A percentile compares a stretch with the other conserved stretches of the same genome.
Evolutionary conservation across 2,113 vertebrate species (phyloP).

Genomic region (Gyps fulvus): DNA sequence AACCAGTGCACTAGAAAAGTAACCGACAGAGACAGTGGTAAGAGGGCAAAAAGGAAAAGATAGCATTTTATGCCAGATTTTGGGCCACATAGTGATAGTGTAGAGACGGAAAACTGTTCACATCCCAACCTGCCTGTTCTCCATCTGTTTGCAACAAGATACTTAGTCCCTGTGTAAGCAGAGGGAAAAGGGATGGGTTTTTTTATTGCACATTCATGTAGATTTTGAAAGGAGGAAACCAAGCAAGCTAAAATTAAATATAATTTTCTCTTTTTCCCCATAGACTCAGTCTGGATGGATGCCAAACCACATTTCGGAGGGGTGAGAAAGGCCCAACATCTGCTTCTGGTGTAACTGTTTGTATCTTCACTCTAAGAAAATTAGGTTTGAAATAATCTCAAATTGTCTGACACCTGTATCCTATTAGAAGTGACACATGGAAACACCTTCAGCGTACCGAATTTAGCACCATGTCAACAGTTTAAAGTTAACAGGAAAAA

Average conservation of each 20-base stretch:
- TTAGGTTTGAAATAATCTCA: slow-evolving; percentile 68
- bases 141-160: slow-evolving; percentile 32
- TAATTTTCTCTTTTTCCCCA: slow-evolving; percentile 52
- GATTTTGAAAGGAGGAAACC: slow-evolving; percentile 48
- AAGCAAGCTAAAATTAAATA: slow-evolving; percentile 50
- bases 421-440: slow-evolving; percentile 69
- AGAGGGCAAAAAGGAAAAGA: neutral
- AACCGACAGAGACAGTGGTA: neutral
- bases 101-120: neutral
- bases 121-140: neutral
- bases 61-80: neutral
- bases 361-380: slow-evolving; percentile 62
- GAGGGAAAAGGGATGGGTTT: neutral
- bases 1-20: neutral
- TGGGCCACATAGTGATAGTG: neutral
- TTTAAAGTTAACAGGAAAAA: slow-evolving; percentile 40
- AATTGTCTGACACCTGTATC: slow-evolving; percentile 62
- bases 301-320: slow-evolving; percentile 55
- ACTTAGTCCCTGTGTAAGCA: neutral
- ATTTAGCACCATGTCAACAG: slow-evolving; percentile 65
- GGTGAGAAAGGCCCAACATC: slow-evolving; percentile 58
- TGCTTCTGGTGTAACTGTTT: slow-evolving; percentile 63
- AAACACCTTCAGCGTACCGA: slow-evolving; percentile 55
- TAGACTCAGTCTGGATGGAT: slow-evolving; percentile 11
- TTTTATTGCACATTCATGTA: neutral